A percentile compares a stretch with the other conserved stretches of the same genome.
phyloP scores from a whole-genome alignment of 2,113 vertebrate genomes.

The Coregonus clupeaformis region DNA sequence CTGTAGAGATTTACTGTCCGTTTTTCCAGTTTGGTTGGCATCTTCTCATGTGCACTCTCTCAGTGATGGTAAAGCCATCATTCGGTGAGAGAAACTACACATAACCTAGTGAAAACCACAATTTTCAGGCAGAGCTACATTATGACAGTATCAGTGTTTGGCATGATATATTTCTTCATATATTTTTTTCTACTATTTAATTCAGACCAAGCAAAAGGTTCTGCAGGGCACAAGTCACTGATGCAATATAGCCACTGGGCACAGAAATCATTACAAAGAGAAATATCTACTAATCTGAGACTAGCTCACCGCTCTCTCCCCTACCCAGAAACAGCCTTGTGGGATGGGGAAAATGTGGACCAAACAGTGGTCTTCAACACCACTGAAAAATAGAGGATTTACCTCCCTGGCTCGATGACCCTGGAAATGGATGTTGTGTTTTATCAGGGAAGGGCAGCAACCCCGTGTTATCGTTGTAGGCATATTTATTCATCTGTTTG shows the following conservation, averaged over 20 bases:
- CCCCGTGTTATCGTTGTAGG: constrained; percentile 56
- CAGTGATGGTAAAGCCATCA: no score
- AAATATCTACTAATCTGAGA: constrained; percentile 21
- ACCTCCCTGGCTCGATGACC: constrained; percentile 23
- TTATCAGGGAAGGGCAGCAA: constrained; percentile 54
- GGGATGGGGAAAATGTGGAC: neutral
- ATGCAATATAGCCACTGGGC: constrained; percentile 23
- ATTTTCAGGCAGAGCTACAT: constrained; percentile 27
- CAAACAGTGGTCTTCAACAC: constrained; percentile 14
- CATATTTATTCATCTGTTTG: constrained; percentile 72
- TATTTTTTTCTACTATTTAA: neutral
- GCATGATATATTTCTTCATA: neutral
- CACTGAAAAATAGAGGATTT: constrained; percentile 38
- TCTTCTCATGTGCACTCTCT: no score
- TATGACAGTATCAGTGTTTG: constrained; percentile 24
- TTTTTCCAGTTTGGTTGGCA: no score
- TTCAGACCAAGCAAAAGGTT: constrained; percentile 33
- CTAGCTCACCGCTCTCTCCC: constrained; percentile 7
- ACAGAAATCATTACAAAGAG: constrained; percentile 44
- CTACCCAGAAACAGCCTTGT: constrained; percentile 14
- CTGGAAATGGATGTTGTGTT: constrained; percentile 44
- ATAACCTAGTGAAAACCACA: no score
- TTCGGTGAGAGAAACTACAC: no score
- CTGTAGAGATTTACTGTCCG: no score
- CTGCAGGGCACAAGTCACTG: constrained; percentile 27